Base-by-base conservation (phyloP, 1,140 invertebrate genomes). In the Drosophila carrolli region DNA sequence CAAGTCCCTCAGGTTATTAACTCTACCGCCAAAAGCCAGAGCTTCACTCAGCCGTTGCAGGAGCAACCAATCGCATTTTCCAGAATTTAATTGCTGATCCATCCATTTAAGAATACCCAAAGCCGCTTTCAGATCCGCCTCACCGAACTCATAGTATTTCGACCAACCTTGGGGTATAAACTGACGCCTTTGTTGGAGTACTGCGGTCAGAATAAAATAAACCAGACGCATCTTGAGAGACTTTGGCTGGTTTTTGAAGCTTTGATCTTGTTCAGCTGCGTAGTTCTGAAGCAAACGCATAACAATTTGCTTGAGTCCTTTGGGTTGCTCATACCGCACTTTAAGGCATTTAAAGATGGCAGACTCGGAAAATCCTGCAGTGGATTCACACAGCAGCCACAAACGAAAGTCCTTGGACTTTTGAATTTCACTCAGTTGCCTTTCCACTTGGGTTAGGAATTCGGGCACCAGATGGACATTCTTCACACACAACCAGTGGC, bases 71-170 rank as follows among this genome's bases (percentile, higher is more conserved):
- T 96, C 32, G 53, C 66, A 75, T 43, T 54, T 76, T 1, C 76
- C 67, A 6, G 56, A 76, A n/a, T 85, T 84, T n/a, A 81, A 78
- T 14, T 76, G 76, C 5, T 81, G 65, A 78, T 94, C 94, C 27
- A 96, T 82, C 90, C 94, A 94, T 29, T 95, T 94, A 3, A 97
- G 93, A 32, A 98, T 93, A 58, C 96, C 95, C 46, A 95, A 93
- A 1, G 96, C 97, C 5, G 97, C 96, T 59, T 95, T 94, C 0
- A 98, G 93, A 93, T 99, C 98, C 1, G 96, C 94, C 73, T 96
- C 95, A 40, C 95, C 97, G 93, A 98, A 98, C 84, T 98, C 97
- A 92, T 99, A 99, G 90, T 95, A 96, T 91, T 96, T 97, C 0
- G 95, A 96, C 97, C 97, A 98, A 2, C 96, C 97, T 63, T 94